Conservation (phyloP, 2,113 vertebrate species). For the Prietella phreatophila region DNA sequence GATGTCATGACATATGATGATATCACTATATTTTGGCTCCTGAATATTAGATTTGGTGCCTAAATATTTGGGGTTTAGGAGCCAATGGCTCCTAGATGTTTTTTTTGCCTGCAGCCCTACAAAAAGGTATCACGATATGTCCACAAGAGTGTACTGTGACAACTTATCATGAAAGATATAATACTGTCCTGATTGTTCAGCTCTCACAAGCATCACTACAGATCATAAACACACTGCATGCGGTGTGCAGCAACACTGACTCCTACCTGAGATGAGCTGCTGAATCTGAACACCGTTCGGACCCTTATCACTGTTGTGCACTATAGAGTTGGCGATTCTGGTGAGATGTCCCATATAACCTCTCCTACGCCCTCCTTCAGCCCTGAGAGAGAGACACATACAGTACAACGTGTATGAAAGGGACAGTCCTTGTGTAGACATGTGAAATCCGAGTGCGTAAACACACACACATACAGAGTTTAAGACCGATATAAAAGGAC, state of each 20-base stretch:
- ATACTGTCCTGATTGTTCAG: background rate
- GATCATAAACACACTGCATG: background rate
- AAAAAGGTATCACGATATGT: background rate
- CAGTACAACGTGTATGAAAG: background rate
- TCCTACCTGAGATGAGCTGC: constrained; percentile 85
- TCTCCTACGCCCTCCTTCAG: constrained; percentile 87
- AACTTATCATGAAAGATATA: background rate
- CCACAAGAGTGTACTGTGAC: background rate
- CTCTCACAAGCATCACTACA: background rate
- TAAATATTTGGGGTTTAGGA: too few relatives aligned
- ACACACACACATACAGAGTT: background rate
- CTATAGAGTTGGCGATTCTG: constrained; percentile 94
- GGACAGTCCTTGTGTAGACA: background rate
- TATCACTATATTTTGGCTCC: too few relatives aligned
- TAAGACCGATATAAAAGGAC: background rate
- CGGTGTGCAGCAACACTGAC: background rate
- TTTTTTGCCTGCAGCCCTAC: too few relatives aligned
- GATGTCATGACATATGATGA: too few relatives aligned
- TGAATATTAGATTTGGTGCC: too few relatives aligned
- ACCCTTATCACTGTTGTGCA: constrained; percentile 93
- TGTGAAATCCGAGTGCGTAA: background rate
- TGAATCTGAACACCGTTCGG: constrained; percentile 84
- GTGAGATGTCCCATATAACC: constrained; percentile 98
- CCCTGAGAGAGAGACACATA: constrained; percentile 68
- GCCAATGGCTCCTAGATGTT: too few relatives aligned